phyloP scores from a whole-genome alignment of 2,888 invertebrate genomes.

The Lucinisca nassula region DNA sequence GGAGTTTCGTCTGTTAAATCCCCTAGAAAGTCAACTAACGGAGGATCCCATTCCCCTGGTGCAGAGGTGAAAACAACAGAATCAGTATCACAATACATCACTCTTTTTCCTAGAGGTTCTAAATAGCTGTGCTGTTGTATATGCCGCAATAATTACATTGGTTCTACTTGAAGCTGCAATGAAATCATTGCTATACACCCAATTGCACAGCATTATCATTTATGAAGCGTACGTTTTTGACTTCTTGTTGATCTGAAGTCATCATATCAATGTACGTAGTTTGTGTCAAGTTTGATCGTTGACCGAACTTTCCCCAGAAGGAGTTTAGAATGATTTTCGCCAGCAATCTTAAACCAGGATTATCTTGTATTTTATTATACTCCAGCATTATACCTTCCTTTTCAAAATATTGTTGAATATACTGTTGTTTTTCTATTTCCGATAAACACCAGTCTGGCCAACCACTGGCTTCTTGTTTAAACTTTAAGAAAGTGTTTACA shows the following conservation, averaged over 20 bases:
- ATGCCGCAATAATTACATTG: no score
- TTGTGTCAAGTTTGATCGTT: slow-evolving; percentile 50
- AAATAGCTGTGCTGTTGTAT: not conserved
- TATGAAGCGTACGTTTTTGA: slow-evolving; percentile 43
- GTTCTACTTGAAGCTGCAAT: no score
- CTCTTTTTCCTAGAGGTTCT: not conserved
- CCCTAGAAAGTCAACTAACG: no score
- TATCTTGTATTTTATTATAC: slow-evolving; percentile 42
- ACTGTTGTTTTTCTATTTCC: slow-evolving; percentile 67
- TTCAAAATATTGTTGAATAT: slow-evolving; percentile 52
- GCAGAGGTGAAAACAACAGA: not conserved
- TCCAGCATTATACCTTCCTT: slow-evolving; percentile 54
- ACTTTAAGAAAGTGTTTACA: slow-evolving; percentile 53
- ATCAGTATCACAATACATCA: not conserved
- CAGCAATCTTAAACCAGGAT: slow-evolving; percentile 50
- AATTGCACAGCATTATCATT: slow-evolving; percentile 51
- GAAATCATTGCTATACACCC: no score
- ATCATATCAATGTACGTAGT: slow-evolving; percentile 45
- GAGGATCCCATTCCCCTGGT: not conserved
- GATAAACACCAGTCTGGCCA: slow-evolving; percentile 70
- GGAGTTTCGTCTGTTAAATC: not conserved
- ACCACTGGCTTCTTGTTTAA: slow-evolving; percentile 78
- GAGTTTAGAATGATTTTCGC: slow-evolving; percentile 62
- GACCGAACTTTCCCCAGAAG: slow-evolving; percentile 70
- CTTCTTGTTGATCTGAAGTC: slow-evolving; percentile 51